Conservation (phyloP, 2,888 invertebrate species). For the Drosophila anceps region DNA sequence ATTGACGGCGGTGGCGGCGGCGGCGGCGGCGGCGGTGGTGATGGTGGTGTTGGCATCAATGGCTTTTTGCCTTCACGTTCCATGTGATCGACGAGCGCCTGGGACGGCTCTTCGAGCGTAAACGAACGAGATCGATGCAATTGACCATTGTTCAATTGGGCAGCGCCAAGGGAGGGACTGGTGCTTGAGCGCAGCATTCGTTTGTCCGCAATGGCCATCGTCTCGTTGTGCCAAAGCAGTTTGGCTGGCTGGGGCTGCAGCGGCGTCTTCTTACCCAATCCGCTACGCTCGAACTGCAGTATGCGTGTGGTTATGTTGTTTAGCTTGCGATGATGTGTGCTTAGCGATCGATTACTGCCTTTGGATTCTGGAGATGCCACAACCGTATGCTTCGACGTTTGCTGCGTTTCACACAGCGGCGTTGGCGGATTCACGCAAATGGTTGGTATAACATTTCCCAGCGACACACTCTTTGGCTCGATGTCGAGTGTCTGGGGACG, state of each 20-base stretch:
- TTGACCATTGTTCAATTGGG: constrained; percentile 23
- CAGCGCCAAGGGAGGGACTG: constrained; percentile 71
- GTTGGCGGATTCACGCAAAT: constrained; percentile 83
- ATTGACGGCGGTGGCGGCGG: neutral
- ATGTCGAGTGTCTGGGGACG: constrained; percentile 52
- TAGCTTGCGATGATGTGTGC: constrained; percentile 26
- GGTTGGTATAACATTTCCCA: constrained; percentile 60
- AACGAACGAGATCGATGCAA: constrained; percentile 91
- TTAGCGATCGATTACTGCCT: neutral
- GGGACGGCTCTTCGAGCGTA: constrained; percentile 91
- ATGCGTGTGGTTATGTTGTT: constrained; percentile 53
- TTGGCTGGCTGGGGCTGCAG: neutral
- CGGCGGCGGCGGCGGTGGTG: neutral
- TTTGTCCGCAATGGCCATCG: constrained; percentile 21
- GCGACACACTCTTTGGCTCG: constrained; percentile 24
- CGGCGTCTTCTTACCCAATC: neutral
- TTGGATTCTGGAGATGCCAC: neutral
- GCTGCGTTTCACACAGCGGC: constrained; percentile 45
- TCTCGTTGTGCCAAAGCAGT: constrained; percentile 37
- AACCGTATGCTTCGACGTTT: neutral
- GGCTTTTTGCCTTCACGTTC: constrained; percentile 45
- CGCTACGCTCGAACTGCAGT: constrained; percentile 49
- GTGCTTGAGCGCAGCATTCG: constrained; percentile 76
- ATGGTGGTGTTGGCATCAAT: neutral
- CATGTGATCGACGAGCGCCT: constrained; percentile 87